A percentile compares a stretch with the other conserved stretches of the same genome.
These are phyloP conservation scores for Phyllopteryx taeniolatus DNA, from an alignment of 2,113 vertebrate species.

Conservation along the genomic window DNA sequence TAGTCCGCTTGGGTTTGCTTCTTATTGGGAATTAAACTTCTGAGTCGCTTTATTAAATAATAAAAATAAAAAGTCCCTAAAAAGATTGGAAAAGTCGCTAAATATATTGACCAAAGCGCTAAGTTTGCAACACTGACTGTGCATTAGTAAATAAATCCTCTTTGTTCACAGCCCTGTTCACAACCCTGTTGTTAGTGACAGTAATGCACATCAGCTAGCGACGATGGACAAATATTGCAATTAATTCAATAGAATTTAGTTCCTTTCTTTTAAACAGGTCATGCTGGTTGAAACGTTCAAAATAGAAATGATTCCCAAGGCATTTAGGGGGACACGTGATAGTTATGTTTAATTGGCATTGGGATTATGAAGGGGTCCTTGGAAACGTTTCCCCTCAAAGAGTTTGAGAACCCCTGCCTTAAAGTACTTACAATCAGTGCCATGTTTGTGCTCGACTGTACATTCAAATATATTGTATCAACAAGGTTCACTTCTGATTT, in stretches of 20 bases:
- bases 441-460: conserved; percentile 5
- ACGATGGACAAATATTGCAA: background rate
- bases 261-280: background rate
- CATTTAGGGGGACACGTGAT: background rate
- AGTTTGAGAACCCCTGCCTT: background rate
- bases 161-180: too few species aligned
- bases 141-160: too few species aligned
- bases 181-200: too few species aligned
- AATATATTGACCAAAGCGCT: too few species aligned
- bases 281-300: background rate
- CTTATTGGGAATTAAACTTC: too few species aligned
- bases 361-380: background rate
- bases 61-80: too few species aligned
- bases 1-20: too few species aligned
- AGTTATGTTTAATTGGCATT: background rate
- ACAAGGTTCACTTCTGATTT: background rate
- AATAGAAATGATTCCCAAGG: background rate
- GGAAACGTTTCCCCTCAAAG: background rate
- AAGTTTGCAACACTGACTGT: too few species aligned
- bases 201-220: background rate
- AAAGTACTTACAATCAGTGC: conserved; percentile 28
- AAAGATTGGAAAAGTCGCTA: too few species aligned
- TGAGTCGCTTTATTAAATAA: too few species aligned
- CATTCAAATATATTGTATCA: background rate
- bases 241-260: background rate